These are phyloP conservation scores for Rattus norvegicus DNA, from an alignment of 2,113 vertebrate genomes.

Conservation along the genomic window GRCr8 NC_086027.1:105804501-105805000, in stretches of 20 bases:
- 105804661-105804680: constrained; percentile 15
- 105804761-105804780: constrained; percentile 90
- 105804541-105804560: not conserved
- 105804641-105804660: constrained; percentile 13
- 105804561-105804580: not conserved
- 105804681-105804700: constrained; percentile 48
- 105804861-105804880: constrained; percentile 92
- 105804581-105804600: not conserved
- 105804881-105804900: constrained; percentile 88
- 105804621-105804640: not conserved
- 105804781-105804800: constrained; percentile 94
- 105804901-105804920: constrained; percentile 9
- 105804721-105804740: not conserved
- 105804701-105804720: not conserved
- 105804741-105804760: constrained; percentile 56
- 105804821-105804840: constrained; percentile 96
- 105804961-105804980: not conserved
- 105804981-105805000: constrained; percentile 48
- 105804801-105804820: constrained; percentile 93
- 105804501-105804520: constrained; percentile 15
- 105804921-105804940: constrained; percentile 37
- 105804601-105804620: not conserved
- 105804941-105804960: constrained; percentile 4
- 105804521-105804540: constrained; percentile 28
- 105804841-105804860: constrained; percentile 93